Evolutionary conservation across 2,113 vertebrate species (phyloP).

Genomic region (Pomatorhinus ruficollis): DNA sequence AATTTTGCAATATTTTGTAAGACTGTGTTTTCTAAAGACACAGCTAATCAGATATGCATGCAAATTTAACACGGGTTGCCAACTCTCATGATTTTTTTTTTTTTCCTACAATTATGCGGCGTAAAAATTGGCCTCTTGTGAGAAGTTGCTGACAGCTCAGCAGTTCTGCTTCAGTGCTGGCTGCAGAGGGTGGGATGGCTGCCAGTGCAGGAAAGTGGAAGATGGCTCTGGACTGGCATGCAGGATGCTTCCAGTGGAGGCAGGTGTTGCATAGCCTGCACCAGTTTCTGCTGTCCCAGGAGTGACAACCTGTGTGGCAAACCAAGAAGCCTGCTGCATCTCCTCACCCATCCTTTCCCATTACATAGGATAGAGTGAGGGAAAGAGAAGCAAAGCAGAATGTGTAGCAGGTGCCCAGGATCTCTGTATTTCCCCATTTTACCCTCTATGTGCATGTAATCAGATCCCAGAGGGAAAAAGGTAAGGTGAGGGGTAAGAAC

Average conservation of each 20-base stretch:
- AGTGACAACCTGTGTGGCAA: neutral
- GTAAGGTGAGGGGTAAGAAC: neutral
- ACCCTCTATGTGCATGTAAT: neutral
- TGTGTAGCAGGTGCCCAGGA: neutral
- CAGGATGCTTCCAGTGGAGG: constrained; percentile 13
- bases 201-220: constrained; percentile 26
- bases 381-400: neutral
- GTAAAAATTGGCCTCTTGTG: constrained; percentile 66
- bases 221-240: neutral
- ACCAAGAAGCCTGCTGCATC: neutral
- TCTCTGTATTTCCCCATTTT: neutral
- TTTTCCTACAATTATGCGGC: constrained; percentile 52
- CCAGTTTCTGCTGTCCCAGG: neutral
- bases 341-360: neutral
- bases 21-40: constrained; percentile 29
- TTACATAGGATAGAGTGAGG: neutral
- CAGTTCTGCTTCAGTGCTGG: constrained; percentile 61
- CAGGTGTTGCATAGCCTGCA: constrained; percentile 25
- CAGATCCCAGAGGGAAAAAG: neutral
- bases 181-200: constrained; percentile 55
- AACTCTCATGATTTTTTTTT: neutral
- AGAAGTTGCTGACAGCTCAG: constrained; percentile 65
- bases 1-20: constrained; percentile 61
- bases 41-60: constrained; percentile 57
- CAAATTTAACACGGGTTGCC: neutral